A percentile compares a stretch with the other conserved stretches of the same genome.
These are phyloP conservation scores for Apaloderma vittatum DNA, from an alignment of 2,113 vertebrate genomes.

Conservation along the genomic window DNA sequence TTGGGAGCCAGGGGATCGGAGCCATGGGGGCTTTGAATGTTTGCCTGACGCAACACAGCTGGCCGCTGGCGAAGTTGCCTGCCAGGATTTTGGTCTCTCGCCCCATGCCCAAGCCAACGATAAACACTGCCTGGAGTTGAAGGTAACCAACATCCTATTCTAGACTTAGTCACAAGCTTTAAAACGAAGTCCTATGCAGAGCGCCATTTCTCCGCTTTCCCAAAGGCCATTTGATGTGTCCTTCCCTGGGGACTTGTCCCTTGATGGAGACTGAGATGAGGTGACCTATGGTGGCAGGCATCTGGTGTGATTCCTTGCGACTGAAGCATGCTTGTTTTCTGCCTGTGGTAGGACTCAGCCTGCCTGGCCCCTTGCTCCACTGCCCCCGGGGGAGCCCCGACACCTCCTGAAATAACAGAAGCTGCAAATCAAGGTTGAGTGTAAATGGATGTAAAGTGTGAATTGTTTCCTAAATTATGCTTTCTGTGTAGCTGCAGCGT, in stretches of 20 bases:
- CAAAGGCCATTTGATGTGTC: neutral
- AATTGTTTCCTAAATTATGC: neutral
- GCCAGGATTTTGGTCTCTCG: neutral
- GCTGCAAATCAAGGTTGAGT: neutral
- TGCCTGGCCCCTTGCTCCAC: neutral
- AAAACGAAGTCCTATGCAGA: neutral
- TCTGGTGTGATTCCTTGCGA: neutral
- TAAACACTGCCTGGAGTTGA: neutral
- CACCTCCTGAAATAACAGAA: neutral
- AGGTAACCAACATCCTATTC: neutral
- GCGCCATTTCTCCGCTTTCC: neutral
- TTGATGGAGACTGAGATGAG: neutral
- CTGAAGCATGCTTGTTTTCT: fast-evolving
- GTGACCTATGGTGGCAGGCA: neutral
- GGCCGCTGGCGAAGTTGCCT: neutral
- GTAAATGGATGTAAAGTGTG: neutral
- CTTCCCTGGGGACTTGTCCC: neutral
- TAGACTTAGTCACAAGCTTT: neutral
- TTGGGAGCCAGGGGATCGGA: fast-evolving
- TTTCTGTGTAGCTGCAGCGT: neutral
- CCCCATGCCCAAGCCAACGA: neutral
- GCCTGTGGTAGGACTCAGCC: neutral
- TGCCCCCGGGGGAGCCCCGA: fast-evolving
- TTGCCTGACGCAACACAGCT: conserved; percentile 6
- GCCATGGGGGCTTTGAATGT: neutral